Conservation (phyloP, 53 echinoderm and acorn worm genomes). For the Hippasteria phrygiana region DNA sequence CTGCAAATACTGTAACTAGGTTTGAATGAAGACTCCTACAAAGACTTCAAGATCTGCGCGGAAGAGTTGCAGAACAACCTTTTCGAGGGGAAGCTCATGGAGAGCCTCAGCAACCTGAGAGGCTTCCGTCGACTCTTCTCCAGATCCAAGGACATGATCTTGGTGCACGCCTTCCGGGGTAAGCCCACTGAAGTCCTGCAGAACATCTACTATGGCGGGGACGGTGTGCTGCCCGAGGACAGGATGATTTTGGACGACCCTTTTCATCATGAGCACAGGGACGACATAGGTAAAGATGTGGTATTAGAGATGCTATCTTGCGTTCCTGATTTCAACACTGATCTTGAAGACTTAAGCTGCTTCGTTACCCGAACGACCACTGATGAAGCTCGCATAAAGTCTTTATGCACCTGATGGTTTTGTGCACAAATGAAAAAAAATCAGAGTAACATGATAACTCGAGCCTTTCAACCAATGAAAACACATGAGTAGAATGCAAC, state of each 20-base stretch:
- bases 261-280: constrained; percentile 2
- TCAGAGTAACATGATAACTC: too few relatives aligned
- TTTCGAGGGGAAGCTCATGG: constrained; percentile 44
- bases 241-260: constrained; percentile 62
- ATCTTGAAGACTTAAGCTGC: too few relatives aligned
- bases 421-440: too few relatives aligned
- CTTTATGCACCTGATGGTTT: too few relatives aligned
- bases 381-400: too few relatives aligned
- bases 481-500: too few relatives aligned
- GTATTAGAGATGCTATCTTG: too few relatives aligned
- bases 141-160: constrained; percentile 7
- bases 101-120: constrained; percentile 39
- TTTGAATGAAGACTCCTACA: constrained; percentile 42
- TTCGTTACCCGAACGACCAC: too few relatives aligned
- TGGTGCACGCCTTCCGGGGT: constrained; percentile 62
- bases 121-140: constrained; percentile 70
- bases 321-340: too few relatives aligned
- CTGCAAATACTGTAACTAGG: constrained; percentile 21
- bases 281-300: not conserved
- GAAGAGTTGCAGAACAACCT: constrained; percentile 42
- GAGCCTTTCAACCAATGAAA: too few relatives aligned
- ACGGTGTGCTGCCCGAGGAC: constrained; percentile 65
- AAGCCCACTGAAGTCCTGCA: constrained; percentile 53
- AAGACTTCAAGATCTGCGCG: constrained; percentile 37
- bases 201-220: constrained; percentile 67